These are phyloP conservation scores for Lacanobia oleracea DNA, from an alignment of 2,888 invertebrate genomes.

Conservation along the genomic window DNA sequence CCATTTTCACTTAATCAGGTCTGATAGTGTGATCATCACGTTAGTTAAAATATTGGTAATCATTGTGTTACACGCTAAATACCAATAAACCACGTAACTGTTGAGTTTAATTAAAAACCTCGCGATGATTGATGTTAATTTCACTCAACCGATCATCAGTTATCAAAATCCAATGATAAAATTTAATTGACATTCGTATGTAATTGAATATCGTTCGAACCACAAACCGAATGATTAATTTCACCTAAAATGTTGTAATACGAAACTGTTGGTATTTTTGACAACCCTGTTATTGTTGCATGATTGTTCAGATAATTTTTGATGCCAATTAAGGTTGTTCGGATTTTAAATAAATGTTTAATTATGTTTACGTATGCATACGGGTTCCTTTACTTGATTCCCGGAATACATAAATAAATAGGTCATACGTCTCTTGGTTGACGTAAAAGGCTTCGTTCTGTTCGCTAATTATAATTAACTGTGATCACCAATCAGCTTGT, in stretches of 20 bases:
- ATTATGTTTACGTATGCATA: conserved; percentile 35
- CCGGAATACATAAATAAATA: conserved; percentile 10
- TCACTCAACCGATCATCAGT: conserved; percentile 46
- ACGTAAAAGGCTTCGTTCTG: conserved; percentile 12
- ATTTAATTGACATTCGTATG: conserved; percentile 55
- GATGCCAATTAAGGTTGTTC: conserved; percentile 69
- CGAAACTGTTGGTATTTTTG: conserved; percentile 40
- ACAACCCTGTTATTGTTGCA: conserved; percentile 64
- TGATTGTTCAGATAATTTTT: conserved; percentile 71
- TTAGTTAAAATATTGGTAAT: background rate
- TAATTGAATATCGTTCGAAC: conserved; percentile 54
- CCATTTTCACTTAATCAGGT: background rate
- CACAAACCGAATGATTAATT: conserved; percentile 59
- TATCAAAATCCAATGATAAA: conserved; percentile 51
- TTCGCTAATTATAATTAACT: conserved; percentile 17
- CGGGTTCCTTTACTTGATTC: conserved; percentile 1
- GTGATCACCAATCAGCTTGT: background rate
- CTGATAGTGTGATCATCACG: background rate
- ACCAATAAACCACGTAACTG: conserved; percentile 20
- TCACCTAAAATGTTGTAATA: conserved; percentile 41
- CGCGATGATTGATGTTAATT: conserved; percentile 48
- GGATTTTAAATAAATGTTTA: conserved; percentile 63
- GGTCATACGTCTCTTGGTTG: conserved; percentile 14
- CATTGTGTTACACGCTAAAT: conserved; percentile 5
- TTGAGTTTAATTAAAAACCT: conserved; percentile 34